These are phyloP conservation scores for Zonitis immaculata DNA, from an alignment of 2,888 invertebrate species.

Conservation along the genomic window DNA sequence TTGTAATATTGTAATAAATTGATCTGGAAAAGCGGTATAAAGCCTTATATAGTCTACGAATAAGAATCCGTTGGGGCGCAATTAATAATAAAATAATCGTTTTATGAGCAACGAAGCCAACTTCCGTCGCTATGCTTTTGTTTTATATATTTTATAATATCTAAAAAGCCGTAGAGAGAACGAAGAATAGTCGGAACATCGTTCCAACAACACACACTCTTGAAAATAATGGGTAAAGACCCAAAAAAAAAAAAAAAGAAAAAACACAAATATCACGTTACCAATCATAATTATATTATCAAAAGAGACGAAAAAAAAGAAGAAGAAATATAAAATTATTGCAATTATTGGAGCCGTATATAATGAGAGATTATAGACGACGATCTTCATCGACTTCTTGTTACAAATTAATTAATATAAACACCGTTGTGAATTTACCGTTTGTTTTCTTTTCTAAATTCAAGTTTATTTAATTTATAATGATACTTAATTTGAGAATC, in stretches of 20 bases:
- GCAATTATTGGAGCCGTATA: constrained; percentile 3
- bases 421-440: too few species aligned
- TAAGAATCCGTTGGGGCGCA: constrained; percentile 7
- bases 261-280: constrained; percentile 12
- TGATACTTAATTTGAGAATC: too few species aligned
- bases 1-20: constrained; percentile 1
- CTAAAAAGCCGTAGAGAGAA: background rate
- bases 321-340: too few species aligned
- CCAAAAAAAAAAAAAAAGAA: background rate
- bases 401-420: too few species aligned
- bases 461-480: too few species aligned
- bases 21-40: background rate
- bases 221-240: too few species aligned
- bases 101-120: constrained; percentile 9
- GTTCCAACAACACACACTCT: background rate
- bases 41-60: background rate
- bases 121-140: constrained; percentile 5
- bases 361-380: background rate
- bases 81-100: constrained; percentile 12
- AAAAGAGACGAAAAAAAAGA: too few species aligned
- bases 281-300: constrained; percentile 7
- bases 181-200: background rate
- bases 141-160: constrained; percentile 4
- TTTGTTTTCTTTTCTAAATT: too few species aligned
- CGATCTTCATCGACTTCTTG: too few species aligned